Percentiles rank a stretch among this genome's conserved stretches.
phyloP scores from a whole-genome alignment of 2,888 invertebrate species.

The Dascillus cervinus region DNA sequence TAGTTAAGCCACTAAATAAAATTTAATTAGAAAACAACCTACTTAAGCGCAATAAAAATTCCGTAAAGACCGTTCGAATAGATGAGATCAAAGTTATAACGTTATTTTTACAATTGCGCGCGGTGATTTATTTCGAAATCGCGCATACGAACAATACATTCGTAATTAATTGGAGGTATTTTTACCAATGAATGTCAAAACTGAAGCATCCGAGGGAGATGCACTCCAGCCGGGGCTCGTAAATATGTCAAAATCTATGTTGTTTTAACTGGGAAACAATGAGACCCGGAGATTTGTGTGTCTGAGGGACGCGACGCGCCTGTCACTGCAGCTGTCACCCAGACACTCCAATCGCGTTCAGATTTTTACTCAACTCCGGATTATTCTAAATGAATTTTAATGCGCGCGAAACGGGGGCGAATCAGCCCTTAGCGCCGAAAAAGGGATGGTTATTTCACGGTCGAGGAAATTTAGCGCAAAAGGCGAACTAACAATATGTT shows the following conservation, averaged over 20 bases:
- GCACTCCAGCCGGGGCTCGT: conserved; percentile 35
- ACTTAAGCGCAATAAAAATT: too few species aligned
- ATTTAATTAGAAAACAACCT: too few species aligned
- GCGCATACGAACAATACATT: conserved; percentile 20
- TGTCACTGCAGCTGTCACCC: conserved; percentile 40
- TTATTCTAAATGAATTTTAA: conserved; percentile 7
- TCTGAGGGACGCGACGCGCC: conserved; percentile 33
- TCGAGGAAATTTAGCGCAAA: conserved; percentile 7
- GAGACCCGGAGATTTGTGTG: conserved; percentile 42
- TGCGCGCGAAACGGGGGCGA: background rate
- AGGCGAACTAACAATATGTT: conserved; percentile 16
- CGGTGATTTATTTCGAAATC: too few species aligned
- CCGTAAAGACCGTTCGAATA: too few species aligned
- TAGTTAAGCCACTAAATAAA: too few species aligned
- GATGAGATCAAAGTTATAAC: too few species aligned
- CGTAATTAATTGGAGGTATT: conserved; percentile 31
- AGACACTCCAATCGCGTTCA: conserved; percentile 26
- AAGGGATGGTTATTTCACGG: conserved; percentile 3
- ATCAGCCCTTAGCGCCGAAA: background rate
- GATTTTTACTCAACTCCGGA: conserved; percentile 30
- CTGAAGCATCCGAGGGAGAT: conserved; percentile 21
- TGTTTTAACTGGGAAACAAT: conserved; percentile 43
- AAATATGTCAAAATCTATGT: conserved; percentile 43
- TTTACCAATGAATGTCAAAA: conserved; percentile 33
- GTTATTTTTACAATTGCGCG: too few species aligned